Conservation (phyloP, 1,140 invertebrate genomes). For the Metopolophium dirhodum region DNA sequence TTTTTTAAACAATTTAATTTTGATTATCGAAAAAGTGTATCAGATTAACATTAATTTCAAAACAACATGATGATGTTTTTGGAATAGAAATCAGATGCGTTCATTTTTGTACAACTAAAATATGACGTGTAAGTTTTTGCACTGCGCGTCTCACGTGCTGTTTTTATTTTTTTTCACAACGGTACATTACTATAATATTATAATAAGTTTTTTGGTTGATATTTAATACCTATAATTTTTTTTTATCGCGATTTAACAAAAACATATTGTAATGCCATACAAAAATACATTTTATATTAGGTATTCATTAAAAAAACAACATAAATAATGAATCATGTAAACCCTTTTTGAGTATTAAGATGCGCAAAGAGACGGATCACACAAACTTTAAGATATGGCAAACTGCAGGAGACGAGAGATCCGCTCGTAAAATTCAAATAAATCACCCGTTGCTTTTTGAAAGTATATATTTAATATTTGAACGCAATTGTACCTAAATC, state of each 20-base stretch:
- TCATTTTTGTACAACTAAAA: conserved; percentile 3
- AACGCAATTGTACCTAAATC: background rate
- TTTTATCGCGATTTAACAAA: background rate
- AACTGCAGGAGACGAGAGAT: background rate
- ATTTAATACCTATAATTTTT: background rate
- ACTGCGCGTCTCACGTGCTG: background rate
- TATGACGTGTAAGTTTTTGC: accelerated
- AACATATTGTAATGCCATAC: background rate
- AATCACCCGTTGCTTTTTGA: background rate
- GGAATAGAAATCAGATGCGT: background rate
- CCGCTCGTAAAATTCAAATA: background rate
- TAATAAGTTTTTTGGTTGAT: background rate
- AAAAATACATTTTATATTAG: background rate
- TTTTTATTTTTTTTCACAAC: background rate
- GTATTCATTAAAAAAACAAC: background rate
- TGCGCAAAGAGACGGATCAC: too few relatives aligned
- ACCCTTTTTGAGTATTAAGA: background rate
- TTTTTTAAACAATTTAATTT: background rate
- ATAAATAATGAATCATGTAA: background rate
- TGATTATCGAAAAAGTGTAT: background rate
- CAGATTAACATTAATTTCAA: background rate
- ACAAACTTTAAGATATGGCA: background rate
- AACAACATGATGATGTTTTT: background rate
- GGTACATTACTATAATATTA: background rate
- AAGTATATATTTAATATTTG: background rate